A percentile compares a stretch with the other conserved stretches of the same genome.
These are phyloP conservation scores for Misgurnus mizolepis DNA, from an alignment of 2,113 vertebrate species.

Conservation along the genomic window DNA sequence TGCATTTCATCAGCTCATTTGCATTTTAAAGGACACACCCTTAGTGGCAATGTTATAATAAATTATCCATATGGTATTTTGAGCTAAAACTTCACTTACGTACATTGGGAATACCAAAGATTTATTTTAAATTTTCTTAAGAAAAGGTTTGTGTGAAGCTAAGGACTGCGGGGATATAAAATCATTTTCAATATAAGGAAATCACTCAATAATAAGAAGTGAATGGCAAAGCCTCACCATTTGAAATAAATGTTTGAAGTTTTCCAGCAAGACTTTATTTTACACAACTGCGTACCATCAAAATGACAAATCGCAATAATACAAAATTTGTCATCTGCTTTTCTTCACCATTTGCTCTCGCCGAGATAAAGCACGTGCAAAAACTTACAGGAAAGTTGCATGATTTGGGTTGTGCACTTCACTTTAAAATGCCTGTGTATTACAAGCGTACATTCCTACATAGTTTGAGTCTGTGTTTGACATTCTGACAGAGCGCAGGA, in stretches of 20 bases:
- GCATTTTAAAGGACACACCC: no score
- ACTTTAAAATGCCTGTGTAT: constrained; percentile 10
- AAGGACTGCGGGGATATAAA: no score
- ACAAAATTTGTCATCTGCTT: not conserved
- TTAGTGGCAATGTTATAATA: no score
- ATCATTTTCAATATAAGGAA: not conserved
- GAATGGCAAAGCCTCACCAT: no score
- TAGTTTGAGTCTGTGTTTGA: constrained; percentile 8
- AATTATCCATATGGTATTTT: no score
- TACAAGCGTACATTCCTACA: not conserved
- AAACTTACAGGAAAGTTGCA: not conserved
- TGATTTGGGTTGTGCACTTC: not conserved
- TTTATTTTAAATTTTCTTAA: no score
- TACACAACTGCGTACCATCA: not conserved
- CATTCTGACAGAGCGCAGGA: constrained; percentile 33
- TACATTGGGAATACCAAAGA: no score
- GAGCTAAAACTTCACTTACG: no score
- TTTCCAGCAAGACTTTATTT: not conserved
- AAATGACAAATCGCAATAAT: not conserved
- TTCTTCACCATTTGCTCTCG: not conserved
- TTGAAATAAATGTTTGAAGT: not conserved
- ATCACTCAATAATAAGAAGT: not conserved
- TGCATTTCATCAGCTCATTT: no score
- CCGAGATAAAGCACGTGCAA: not conserved
- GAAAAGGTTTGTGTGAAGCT: no score